Base-by-base conservation (phyloP, 2,797 vertebrate genomes). In the Sebastes itinus region DNA sequence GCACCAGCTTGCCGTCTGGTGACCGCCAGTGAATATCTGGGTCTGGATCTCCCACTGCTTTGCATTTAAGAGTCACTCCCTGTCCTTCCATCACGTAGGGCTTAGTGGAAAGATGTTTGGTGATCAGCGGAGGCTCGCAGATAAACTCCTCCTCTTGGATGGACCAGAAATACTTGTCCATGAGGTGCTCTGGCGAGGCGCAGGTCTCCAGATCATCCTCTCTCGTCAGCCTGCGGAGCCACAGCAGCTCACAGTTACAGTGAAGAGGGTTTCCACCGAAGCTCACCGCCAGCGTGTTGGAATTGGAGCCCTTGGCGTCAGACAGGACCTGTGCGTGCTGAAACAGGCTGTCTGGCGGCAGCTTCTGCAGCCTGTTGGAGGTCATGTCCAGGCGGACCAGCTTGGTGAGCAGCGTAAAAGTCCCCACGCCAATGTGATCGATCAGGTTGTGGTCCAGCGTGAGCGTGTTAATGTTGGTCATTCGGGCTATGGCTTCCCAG, bases 381-480 rank as follows among this genome's bases (percentile, higher is more conserved):
- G 98, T 99, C 94, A 99, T 97, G 85, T 99, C 98, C 76, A 99
- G 63, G 1, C 98, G 95, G 0, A 98, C 97, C 80, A 99, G 93
- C 69, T 98, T 98, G 33, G 97, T 97, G 2, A 99, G 93, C 12
- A 97, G 94, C 0, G 97, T 97, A 58, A 99, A 98, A 0, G 98
- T 97, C 1, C 97, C 97, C 0, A 95, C 96, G 0, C 95, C 96
- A 0, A 99, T 97, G 84, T 97, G 94, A 84, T 99, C 97, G 1
- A 99, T 96, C 67, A 99, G 96, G 85, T 99, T 99, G 93, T 99
- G 98, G 90, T 99, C 98, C 74, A 99, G 82, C 0, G 97, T 98
- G 61, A 99, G 95, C 0, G 97, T 97, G 94, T 99, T 98, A 11
- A 99, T 95, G 81, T 97, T 98, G 63, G 95, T 96, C 98, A 99